Percentiles rank a stretch among this genome's conserved stretches.
phyloP scores from a whole-genome alignment of 2,797 vertebrate genomes.

The Aplochiton taeniatus region DNA sequence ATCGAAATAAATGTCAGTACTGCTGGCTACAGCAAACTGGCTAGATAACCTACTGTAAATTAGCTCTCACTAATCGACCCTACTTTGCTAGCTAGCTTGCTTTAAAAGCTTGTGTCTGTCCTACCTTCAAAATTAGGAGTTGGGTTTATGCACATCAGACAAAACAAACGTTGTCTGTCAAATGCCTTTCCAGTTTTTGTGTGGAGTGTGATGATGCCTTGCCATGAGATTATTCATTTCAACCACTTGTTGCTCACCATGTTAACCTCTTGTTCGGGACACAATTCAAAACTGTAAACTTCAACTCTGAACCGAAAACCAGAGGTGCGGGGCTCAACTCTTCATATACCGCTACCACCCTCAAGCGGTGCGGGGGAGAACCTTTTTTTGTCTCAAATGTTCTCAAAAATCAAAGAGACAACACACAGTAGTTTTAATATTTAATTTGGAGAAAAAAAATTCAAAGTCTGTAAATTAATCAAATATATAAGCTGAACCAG shows the following conservation, averaged over 20 bases:
- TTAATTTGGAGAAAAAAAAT: constrained; percentile 7
- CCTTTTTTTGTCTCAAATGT: not conserved
- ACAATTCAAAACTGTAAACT: constrained; percentile 29
- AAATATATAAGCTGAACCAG: constrained; percentile 6
- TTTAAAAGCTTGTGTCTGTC: too few relatives aligned
- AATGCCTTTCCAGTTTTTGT: too few relatives aligned
- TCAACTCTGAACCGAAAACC: constrained; percentile 11
- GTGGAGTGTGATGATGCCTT: too few relatives aligned
- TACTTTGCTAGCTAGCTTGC: too few relatives aligned
- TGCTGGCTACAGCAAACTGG: too few relatives aligned
- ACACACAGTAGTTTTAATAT: not conserved
- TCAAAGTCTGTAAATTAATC: not conserved
- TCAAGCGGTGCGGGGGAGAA: constrained; percentile 18
- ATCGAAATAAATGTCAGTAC: too few relatives aligned
- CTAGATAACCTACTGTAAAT: too few relatives aligned
- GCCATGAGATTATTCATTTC: too few relatives aligned
- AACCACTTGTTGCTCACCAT: not conserved
- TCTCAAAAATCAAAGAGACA: not conserved
- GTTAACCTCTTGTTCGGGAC: not conserved
- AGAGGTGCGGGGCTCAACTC: constrained; percentile 3
- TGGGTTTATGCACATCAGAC: too few relatives aligned
- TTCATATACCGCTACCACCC: constrained; percentile 11
- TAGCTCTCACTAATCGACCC: too few relatives aligned
- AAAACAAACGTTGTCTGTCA: too few relatives aligned
- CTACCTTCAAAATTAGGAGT: too few relatives aligned